phyloP scores from a whole-genome alignment of 2,797 vertebrate species.

The Carduelis carduelis region DNA sequence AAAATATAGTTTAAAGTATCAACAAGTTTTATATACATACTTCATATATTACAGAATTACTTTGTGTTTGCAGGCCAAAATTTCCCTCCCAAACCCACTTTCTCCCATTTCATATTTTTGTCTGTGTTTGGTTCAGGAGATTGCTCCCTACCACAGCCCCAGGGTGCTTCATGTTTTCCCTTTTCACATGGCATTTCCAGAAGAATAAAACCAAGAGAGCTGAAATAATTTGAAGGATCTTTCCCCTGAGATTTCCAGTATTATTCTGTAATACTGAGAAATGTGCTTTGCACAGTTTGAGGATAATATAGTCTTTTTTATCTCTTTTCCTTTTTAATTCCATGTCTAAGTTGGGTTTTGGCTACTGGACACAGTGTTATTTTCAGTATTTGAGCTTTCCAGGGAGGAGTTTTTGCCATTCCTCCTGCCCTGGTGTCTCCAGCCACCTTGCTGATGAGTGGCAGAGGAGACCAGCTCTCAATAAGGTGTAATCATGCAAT shows the following conservation, averaged over 20 bases:
- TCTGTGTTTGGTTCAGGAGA: background rate
- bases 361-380: background rate
- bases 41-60: background rate
- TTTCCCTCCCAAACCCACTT: background rate
- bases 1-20: background rate
- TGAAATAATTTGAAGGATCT: background rate
- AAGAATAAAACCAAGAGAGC: background rate
- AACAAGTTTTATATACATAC: background rate
- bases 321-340: background rate
- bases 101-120: background rate
- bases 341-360: background rate
- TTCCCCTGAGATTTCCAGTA: background rate
- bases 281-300: background rate
- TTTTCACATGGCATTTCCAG: background rate
- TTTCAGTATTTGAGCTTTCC: background rate
- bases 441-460: slow-evolving; percentile 27
- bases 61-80: background rate
- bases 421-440: background rate
- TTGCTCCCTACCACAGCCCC: background rate
- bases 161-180: background rate
- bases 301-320: background rate
- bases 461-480: slow-evolving; percentile 20
- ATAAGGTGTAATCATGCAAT: slow-evolving; percentile 1
- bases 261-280: background rate
- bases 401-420: background rate